Percentiles rank a stretch among this genome's conserved stretches.
Conservation (phyloP, 2,113 vertebrate genomes). For the Strix uralensis region DNA sequence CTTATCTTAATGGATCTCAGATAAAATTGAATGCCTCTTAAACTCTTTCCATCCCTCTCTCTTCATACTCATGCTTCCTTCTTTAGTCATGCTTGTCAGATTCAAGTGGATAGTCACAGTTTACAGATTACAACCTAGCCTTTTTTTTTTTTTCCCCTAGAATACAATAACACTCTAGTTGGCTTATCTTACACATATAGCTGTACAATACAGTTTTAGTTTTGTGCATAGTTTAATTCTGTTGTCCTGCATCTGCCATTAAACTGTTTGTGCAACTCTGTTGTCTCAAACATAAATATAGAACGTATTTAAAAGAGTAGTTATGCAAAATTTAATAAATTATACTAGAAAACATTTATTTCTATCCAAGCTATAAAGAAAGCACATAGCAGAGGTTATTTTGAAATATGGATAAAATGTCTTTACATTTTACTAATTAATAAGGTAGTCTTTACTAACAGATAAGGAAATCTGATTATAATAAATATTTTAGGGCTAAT, state of each 20-base stretch:
- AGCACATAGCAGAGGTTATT: neutral
- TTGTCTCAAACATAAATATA: neutral
- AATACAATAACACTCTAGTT: neutral
- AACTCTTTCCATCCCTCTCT: neutral
- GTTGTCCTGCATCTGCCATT: neutral
- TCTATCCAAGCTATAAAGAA: neutral
- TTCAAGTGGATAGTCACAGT: neutral
- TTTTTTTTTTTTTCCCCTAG: neutral
- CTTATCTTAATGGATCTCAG: slow-evolving; percentile 32
- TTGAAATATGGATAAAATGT: neutral
- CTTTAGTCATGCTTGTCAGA: neutral
- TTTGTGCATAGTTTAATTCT: neutral
- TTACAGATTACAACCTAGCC: neutral
- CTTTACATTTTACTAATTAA: neutral
- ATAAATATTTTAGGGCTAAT: neutral
- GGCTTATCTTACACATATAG: neutral
- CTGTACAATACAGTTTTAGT: neutral
- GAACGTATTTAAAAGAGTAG: neutral
- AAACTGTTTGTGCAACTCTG: neutral
- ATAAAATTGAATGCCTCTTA: slow-evolving; percentile 10
- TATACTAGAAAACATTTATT: neutral
- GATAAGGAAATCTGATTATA: neutral
- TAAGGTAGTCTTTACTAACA: neutral
- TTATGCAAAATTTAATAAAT: neutral
- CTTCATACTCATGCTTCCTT: neutral